Percentiles rank a stretch among this genome's conserved stretches.
Evolutionary conservation across 2,797 vertebrate species (phyloP).

Genomic region (Trachops cirrhosus): DNA sequence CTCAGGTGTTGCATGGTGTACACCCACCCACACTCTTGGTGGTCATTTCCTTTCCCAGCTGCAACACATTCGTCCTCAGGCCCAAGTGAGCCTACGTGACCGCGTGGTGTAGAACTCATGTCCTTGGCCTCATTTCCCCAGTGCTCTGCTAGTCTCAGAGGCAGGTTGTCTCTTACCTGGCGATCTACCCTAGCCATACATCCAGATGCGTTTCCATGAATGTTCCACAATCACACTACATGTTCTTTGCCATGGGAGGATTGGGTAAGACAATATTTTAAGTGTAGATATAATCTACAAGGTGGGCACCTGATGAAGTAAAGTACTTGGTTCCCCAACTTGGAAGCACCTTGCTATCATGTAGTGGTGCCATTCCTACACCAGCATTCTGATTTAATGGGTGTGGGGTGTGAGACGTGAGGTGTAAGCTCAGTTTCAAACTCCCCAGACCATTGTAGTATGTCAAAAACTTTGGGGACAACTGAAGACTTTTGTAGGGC

Average conservation of each 20-base stretch:
- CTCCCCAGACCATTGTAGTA: neutral
- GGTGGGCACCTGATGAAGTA: neutral
- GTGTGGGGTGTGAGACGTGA: neutral
- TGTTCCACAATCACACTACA: neutral
- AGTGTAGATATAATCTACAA: neutral
- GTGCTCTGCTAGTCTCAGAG: neutral
- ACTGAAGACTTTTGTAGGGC: neutral
- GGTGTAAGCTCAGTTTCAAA: neutral
- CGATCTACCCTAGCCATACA: neutral
- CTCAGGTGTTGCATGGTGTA: neutral
- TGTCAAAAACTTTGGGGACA: neutral
- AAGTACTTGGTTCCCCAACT: neutral
- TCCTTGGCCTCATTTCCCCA: neutral
- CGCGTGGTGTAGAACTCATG: neutral
- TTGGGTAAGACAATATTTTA: neutral
- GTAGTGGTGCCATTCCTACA: neutral
- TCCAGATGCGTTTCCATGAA: neutral
- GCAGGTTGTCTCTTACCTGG: neutral
- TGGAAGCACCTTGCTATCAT: neutral
- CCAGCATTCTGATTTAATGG: neutral
- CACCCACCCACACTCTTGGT: neutral
- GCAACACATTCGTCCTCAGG: neutral
- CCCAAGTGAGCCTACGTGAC: neutral
- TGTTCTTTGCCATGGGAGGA: neutral
- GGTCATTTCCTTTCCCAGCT: neutral